Evolutionary conservation across 2,888 invertebrate genomes (phyloP), one percentile per base, ranked within the genome.

Genomic region (Timema cristinae): DNA sequence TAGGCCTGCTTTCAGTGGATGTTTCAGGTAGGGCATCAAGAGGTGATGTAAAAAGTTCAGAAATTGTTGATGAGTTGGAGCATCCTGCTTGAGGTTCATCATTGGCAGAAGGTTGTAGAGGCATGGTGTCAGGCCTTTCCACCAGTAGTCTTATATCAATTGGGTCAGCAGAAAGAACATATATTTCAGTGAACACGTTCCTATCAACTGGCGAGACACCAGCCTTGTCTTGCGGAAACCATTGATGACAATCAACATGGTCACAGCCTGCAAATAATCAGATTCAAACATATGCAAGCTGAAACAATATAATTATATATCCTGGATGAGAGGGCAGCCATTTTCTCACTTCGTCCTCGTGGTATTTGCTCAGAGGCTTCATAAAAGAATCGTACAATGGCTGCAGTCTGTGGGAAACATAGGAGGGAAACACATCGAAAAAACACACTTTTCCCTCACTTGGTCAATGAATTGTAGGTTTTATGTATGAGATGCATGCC

Each of bases 121-220:
- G 47, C 11, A 63, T 32, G 63, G 32, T 32, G 32, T 4, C n/a
- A n/a, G n/a, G n/a, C n/a, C n/a, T n/a, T 32, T 1, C 1, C 32
- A 32, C 32, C 32, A 32, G 32, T 32, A 32, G 32, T 32, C 32
- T 32, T 32, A 4, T 32, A 32, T 63, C 63, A 48, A 32, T 63
- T n/a, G 63, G 32, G 32, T 8, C 63, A 47, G 63, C 32, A 48
- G 63, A 5, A 9, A 63, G 13, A 13, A 47, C 0, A 63, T 63
- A 16, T 13, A n/a, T 48, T 63, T 63, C 32, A 63, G 47, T 15
- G 16, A 63, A 63, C 63, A 63, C 63, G 6, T 63, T 63, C 47
- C 32, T 63, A 48, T 63, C 63, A 63, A 63, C 10, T 7, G 63
- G 63, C 5, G 2, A 63, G 10, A 63, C 48, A 9, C 63, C 16